Evolutionary conservation across 2,797 vertebrate species (phyloP).

Genomic region (Centropyge bicolor): DNA sequence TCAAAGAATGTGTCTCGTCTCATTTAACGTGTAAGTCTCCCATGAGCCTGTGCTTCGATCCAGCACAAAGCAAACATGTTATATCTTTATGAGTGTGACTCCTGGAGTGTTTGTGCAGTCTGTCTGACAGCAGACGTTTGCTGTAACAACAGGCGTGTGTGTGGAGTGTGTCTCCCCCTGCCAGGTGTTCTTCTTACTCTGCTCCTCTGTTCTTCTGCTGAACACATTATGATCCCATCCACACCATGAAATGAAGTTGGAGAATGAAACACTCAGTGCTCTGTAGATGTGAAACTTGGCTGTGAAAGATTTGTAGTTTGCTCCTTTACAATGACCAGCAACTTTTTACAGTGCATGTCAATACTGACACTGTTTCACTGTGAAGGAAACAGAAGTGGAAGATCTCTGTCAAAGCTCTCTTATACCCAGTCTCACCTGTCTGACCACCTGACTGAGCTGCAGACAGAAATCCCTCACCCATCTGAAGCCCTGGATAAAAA

Average conservation of each 20-base stretch:
- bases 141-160: slow-evolving; percentile 34
- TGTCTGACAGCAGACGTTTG: slow-evolving; percentile 19
- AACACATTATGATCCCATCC: background rate
- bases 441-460: background rate
- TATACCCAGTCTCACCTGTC: background rate
- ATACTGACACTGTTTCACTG: background rate
- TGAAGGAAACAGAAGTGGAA: background rate
- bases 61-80: slow-evolving; percentile 17
- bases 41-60: no score
- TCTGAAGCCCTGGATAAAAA: background rate
- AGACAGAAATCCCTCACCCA: background rate
- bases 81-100: slow-evolving; percentile 3
- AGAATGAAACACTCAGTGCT: background rate
- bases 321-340: background rate
- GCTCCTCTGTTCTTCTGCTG: no score
- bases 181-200: no score
- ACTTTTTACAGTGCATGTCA: background rate
- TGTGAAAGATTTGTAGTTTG: slow-evolving; percentile 1
- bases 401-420: background rate
- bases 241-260: background rate
- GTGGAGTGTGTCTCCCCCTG: no score
- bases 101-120: slow-evolving; percentile 16
- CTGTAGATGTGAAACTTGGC: background rate
- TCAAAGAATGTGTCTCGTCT: no score
- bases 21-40: no score